Percentiles rank a stretch among this genome's conserved stretches.
Conservation (phyloP, 2,888 invertebrate genomes). For the Cephus nigrinus region DNA sequence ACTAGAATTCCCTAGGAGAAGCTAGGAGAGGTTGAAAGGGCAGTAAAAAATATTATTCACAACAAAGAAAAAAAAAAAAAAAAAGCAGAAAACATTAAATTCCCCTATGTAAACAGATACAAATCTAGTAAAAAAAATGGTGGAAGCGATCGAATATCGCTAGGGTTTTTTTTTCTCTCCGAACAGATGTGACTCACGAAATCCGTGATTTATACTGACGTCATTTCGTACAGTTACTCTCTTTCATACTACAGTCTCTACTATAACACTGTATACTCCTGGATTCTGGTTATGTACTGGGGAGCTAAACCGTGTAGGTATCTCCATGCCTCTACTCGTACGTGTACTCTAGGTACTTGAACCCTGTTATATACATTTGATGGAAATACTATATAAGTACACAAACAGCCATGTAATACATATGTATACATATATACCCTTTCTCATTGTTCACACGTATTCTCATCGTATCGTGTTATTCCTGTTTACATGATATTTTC, state of each 20-base stretch:
- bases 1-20: background rate
- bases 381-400: background rate
- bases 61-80: background rate
- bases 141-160: background rate
- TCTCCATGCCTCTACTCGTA: background rate
- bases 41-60: background rate
- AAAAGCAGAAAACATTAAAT: background rate
- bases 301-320: background rate
- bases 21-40: background rate
- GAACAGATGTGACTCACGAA: background rate
- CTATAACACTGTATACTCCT: background rate
- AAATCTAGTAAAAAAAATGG: background rate
- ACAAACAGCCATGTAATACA: background rate
- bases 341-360: background rate
- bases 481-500: background rate
- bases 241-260: background rate
- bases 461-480: background rate
- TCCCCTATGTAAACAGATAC: background rate
- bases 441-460: background rate
- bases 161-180: background rate
- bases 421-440: background rate
- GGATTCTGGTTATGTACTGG: background rate
- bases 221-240: background rate
- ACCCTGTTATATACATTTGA: background rate
- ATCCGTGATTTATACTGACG: background rate